phyloP scores from a whole-genome alignment of 2,113 vertebrate species.

The Nesoenas mayeri region DNA sequence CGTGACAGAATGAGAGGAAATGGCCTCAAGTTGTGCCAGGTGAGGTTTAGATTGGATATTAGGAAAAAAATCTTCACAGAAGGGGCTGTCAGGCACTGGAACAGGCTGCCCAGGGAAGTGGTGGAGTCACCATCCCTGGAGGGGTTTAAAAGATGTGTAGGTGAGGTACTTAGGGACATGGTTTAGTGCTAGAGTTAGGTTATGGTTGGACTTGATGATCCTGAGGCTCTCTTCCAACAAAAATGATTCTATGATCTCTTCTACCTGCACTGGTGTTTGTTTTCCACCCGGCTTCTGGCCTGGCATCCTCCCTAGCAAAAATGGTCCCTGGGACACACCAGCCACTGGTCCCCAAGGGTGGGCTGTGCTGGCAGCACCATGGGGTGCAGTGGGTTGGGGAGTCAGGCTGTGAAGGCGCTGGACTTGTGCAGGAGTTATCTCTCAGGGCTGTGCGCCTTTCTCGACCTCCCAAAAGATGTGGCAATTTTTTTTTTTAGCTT shows the following conservation, averaged over 20 bases:
- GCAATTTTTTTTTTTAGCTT: neutral
- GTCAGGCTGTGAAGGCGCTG: neutral
- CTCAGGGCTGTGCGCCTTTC: neutral
- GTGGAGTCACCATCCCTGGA: no score
- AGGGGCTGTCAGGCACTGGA: no score
- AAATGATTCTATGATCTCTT: neutral
- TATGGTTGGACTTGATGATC: no score
- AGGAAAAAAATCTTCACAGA: no score
- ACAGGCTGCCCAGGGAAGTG: no score
- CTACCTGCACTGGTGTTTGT: neutral
- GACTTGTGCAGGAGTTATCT: neutral
- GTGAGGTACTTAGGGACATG: no score
- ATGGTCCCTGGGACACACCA: neutral
- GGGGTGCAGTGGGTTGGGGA: neutral
- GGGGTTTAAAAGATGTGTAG: no score
- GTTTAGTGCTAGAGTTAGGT: no score
- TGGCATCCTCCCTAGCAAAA: neutral
- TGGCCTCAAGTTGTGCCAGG: no score
- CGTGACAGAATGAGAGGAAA: no score
- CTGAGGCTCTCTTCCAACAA: no score
- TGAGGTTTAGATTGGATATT: no score
- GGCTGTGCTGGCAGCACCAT: neutral
- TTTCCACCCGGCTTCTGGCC: neutral
- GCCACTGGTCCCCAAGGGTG: accelerated
- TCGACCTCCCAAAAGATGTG: neutral